Evolutionary conservation across 2,888 invertebrate species (phyloP), one percentile per base, ranked within the genome.

Genomic region (Lasioglossum lativentre): DNA sequence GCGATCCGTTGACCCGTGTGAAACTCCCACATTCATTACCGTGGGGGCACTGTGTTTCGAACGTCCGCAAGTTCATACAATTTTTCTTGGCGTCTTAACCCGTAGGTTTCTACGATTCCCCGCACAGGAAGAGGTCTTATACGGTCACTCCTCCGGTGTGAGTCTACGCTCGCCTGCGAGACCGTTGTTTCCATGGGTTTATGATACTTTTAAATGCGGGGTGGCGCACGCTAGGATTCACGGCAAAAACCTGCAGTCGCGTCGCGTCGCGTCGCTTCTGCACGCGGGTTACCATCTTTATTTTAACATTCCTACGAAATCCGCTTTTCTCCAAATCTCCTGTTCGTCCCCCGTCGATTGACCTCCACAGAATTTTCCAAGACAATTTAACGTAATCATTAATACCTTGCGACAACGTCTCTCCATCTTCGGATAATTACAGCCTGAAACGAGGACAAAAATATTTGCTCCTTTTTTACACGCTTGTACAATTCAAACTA

Each of bases 1-100:
- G 86, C 89, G 90, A 91, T 91, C 90, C 91, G 90, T 91, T 91
- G 90, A 91, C 90, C 90, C 90, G 91, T 91, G 90, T 90, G 90
- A 91, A 91, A 91, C 87, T 91, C 90, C 91, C 90, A 91, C 90
- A 91, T 91, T 91, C 91, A 91, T 91, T 91, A 91, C 82, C 88
- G 84, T 66, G 82, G 80, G 88, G 91, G 84, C 90, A 87, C 89
- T 86, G 91, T 88, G 87, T 90, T 88, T 86, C 85, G 83, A 82
- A 85, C 90, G 89, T 88, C 89, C 90, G 91, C 90, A 90, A 91
- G 91, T 90, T 91, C 90, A 90, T 90, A 85, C 83, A 83, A 86
- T 88, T 90, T 90, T 90, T 91, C 87, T 87, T 83, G 84, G 83
- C 71, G 83, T 80, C 84, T 86, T 87, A 83, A 82, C 89, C 79